Base-by-base conservation (phyloP, 2,113 vertebrate species). In the Quiscalus mexicanus region DNA sequence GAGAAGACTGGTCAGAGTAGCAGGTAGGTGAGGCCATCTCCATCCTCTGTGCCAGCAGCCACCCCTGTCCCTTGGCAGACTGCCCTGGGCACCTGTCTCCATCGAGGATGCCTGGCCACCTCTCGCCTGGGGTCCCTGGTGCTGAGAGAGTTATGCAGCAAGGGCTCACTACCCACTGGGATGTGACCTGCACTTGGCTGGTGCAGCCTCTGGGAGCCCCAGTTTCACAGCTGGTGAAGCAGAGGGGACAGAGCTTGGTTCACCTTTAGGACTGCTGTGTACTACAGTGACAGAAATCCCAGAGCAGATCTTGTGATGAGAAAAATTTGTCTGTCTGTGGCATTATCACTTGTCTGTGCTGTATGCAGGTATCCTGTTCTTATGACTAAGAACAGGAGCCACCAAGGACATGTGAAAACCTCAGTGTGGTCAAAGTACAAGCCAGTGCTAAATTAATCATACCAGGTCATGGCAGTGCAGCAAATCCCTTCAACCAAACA, bases 61-160 rank as follows among this genome's bases (percentile, higher is more conserved):
- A 7, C 11, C 50, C 1, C 0, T 20, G 30, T 24, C 68, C n/a
- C 59, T 56, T 23, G 17, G 59, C 69, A 70, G 42, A 31, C 13
- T 62, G 68, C 50, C 50, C 39, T 25, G 50, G 45, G n/a, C 20
- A 56, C 33, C 15, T 39, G 18, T 25, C 39, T 47, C 47, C 33
- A 53, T 2, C 0, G 0, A 25, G 68, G 44, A n/a, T 6, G 8
- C 28, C 15, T 25, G 35, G 22, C 31, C 62, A 67, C 27, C 23
- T n/a, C 33, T 30, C 1, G 1, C 44, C 14, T 2, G 12, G 28
- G 50, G 37, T 52, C 31, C 30, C 5, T 11, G 9, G 13, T 69
- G 17, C 31, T 6, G 5, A 62, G 33, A 73, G 31, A 28, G 20
- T 41, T 62, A 4, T 5, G 4, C 28, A 95, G 39, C 14, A 69